Evolutionary conservation across 1,140 invertebrate genomes (phyloP).

Genomic region (Cyclina sinensis): DNA sequence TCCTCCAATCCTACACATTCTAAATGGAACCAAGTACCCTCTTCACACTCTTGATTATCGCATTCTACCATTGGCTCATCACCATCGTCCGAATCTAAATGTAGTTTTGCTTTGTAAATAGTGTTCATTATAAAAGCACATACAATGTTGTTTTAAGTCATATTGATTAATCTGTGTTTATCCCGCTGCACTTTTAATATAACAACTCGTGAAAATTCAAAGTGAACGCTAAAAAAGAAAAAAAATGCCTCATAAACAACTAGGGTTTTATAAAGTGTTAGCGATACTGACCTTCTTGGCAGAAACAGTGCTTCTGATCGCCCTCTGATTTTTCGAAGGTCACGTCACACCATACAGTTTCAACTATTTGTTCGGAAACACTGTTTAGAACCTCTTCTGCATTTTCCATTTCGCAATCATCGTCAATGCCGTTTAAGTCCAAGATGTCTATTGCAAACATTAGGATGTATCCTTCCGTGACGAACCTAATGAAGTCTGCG

Average conservation of each 20-base stretch:
- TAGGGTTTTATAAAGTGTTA: too few relatives aligned
- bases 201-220: too few relatives aligned
- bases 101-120: too few relatives aligned
- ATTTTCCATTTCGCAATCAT: not conserved
- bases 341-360: not conserved
- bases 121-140: too few relatives aligned
- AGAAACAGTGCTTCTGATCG: too few relatives aligned
- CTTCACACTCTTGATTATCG: not conserved
- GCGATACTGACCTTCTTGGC: too few relatives aligned
- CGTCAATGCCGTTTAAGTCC: not conserved
- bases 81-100: too few relatives aligned
- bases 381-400: not conserved
- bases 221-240: too few relatives aligned
- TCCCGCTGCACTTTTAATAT: too few relatives aligned
- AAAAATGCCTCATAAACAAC: too few relatives aligned
- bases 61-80: not conserved
- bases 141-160: too few relatives aligned
- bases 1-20: not conserved
- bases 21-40: not conserved
- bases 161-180: too few relatives aligned
- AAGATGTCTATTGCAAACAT: slow-evolving; percentile 32
- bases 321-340: not conserved
- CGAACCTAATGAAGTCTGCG: slow-evolving; percentile 30
- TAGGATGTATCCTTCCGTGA: slow-evolving; percentile 30
- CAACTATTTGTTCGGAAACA: not conserved